Evolutionary conservation across 2,797 vertebrate genomes (phyloP), one percentile per base, ranked within the genome.

Genomic region (Alcedo atthis): DNA sequence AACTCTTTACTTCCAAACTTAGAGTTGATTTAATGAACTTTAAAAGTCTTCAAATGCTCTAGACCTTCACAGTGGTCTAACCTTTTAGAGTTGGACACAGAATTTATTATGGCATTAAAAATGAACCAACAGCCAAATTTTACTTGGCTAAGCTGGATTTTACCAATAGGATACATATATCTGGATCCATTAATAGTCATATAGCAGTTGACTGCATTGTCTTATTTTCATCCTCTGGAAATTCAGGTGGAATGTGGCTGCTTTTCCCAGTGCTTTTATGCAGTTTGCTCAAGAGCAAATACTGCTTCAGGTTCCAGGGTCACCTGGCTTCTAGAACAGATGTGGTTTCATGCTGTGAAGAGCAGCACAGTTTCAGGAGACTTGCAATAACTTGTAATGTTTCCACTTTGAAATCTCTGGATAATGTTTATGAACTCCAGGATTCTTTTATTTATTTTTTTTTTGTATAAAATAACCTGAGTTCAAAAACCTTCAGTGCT

Each of bases 31-130:
- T 90, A 45, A 58, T 30, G 55, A 93, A 81, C 78, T 91, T 88
- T 90, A 86, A 30, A 77, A 89, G 91, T 67, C 73, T 90, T 86
- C 49, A 85, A 90, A 78, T 8, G 45, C 89, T 93, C 70, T 28
- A 73, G 92, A 85, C 92, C 88, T 95, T 90, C 92, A 75, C 64
- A 35, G 49, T 22, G 43, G 54, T 32, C 58, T 91, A 82, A 71
- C 91, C 92, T 96, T 96, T 95, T 85, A 84, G 84, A 93, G 91
- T 66, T n/a, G 71, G 89, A 90, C 87, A 69, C 26, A n/a, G 28
- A 90, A 95, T 93, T 93, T 94, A 91, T 90, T n/a, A 20, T 1
- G 15, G 74, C 77, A 94, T 49, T 97, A 81, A 96, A 96, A 89
- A 77, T 58, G 76, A 91, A 90, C 80, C 73, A 92, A 71, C 71